Percentiles rank a stretch among this genome's conserved stretches.
Evolutionary conservation across 2,888 invertebrate genomes (phyloP).

Genomic region (Catocala nupta): DNA sequence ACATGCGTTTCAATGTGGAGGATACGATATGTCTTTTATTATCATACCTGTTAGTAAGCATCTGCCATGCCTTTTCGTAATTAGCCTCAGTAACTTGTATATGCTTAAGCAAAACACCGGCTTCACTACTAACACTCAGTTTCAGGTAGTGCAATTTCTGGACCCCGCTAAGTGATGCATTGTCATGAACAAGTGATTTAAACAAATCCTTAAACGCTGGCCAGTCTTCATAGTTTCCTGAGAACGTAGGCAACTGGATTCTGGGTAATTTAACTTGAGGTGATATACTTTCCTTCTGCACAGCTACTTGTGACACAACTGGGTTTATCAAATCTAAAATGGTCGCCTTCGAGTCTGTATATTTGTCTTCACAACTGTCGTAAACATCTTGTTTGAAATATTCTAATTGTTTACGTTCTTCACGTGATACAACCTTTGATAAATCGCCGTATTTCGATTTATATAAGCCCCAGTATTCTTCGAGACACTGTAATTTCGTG

Average conservation of each 20-base stretch:
- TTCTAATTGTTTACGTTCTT: no score
- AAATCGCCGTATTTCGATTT: no score
- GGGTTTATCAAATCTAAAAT: no score
- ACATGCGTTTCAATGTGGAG: slow-evolving; percentile 4
- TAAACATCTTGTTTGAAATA: no score
- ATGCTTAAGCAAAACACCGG: not conserved
- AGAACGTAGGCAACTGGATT: slow-evolving; percentile 2
- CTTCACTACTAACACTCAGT: not conserved
- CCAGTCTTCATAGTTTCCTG: not conserved
- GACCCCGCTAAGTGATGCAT: not conserved
- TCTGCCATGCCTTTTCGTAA: slow-evolving; percentile 7
- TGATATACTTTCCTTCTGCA: not conserved
- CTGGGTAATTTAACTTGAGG: not conserved
- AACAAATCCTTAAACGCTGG: not conserved
- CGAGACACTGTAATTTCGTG: no score
- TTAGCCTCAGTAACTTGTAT: slow-evolving; percentile 7
- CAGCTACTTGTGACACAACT: no score
- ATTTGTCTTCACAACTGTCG: no score
- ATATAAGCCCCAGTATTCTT: no score
- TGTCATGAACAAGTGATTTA: not conserved
- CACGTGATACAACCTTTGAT: no score
- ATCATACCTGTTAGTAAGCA: not conserved
- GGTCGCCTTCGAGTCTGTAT: no score
- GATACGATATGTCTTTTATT: not conserved
- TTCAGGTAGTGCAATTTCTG: not conserved